A percentile compares a stretch with the other conserved stretches of the same genome.
phyloP scores from a whole-genome alignment of 1,140 invertebrate genomes.

The Calliphora vicina region DNA sequence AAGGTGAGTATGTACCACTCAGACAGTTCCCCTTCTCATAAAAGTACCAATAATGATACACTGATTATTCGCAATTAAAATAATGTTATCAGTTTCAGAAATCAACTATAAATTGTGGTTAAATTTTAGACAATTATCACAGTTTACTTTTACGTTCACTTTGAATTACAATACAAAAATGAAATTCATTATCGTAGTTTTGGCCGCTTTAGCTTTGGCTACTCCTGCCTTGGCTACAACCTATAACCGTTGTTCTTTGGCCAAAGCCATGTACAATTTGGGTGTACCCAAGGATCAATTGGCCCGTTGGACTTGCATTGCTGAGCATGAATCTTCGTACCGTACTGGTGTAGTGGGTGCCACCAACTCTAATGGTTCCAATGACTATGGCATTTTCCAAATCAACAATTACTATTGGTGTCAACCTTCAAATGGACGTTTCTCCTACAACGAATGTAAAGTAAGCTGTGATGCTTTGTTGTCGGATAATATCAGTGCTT shows the following conservation, averaged over 20 bases:
- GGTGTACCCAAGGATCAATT: conserved; percentile 35
- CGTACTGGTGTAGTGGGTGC: conserved; percentile 40
- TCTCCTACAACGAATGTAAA: conserved; percentile 42
- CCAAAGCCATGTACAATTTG: conserved; percentile 42
- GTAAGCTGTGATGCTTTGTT: conserved; percentile 19
- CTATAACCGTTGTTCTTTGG: conserved; percentile 55
- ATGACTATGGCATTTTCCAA: conserved; percentile 54
- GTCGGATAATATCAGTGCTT: conserved; percentile 40
- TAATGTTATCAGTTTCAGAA: too few relatives aligned
- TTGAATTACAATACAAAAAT: conserved; percentile 29
- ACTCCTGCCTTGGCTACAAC: conserved; percentile 43
- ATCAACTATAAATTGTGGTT: too few relatives aligned
- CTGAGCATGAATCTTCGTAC: conserved; percentile 28
- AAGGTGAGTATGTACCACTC: too few relatives aligned
- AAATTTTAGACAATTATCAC: too few relatives aligned
- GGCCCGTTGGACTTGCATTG: conserved; percentile 37
- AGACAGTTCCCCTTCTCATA: too few relatives aligned
- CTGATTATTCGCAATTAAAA: too few relatives aligned
- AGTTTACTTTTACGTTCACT: too few relatives aligned
- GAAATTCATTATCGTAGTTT: conserved; percentile 42
- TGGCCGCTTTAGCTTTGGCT: conserved; percentile 43
- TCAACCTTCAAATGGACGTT: conserved; percentile 41
- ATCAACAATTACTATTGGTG: conserved; percentile 56
- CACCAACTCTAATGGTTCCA: conserved; percentile 45
- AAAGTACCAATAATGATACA: too few relatives aligned